Conservation (phyloP, 2,113 vertebrate species). For the Excalfactoria chinensis region DNA sequence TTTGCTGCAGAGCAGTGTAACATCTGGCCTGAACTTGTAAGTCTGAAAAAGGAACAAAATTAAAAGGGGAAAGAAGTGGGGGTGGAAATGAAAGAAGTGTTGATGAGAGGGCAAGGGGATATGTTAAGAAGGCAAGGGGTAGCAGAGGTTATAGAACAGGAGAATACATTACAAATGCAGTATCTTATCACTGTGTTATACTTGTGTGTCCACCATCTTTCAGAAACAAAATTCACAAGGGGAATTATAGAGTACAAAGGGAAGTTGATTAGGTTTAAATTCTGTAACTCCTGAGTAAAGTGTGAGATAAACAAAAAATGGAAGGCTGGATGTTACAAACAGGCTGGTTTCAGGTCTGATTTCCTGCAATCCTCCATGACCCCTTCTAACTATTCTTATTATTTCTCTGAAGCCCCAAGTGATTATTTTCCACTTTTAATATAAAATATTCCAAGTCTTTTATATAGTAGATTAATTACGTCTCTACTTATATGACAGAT, state of each 20-base stretch:
- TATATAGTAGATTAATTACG: not conserved
- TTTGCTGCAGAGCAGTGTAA: conserved; percentile 76
- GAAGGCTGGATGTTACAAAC: not conserved
- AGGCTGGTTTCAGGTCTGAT: not conserved
- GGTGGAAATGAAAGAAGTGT: not conserved
- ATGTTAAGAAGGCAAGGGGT: not conserved
- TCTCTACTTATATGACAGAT: conserved; percentile 76
- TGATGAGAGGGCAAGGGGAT: not conserved
- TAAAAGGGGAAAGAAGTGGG: not conserved
- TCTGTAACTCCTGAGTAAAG: not conserved
- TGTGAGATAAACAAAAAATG: not conserved
- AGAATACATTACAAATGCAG: not conserved
- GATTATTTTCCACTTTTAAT: not conserved
- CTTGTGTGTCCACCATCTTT: not conserved
- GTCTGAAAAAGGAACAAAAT: conserved; percentile 26
- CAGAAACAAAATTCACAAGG: not conserved
- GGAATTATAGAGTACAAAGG: not conserved
- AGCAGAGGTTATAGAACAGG: not conserved
- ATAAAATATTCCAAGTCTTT: not conserved
- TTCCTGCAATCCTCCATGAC: not conserved
- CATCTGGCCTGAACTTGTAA: conserved; percentile 87
- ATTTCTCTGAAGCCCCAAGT: not conserved
- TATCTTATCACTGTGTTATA: not conserved
- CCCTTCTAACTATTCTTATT: not conserved
- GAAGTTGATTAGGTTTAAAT: not conserved